Evolutionary conservation across 2,797 vertebrate genomes (phyloP).

Genomic region (Acrossocheilus wenchowensis): DNA sequence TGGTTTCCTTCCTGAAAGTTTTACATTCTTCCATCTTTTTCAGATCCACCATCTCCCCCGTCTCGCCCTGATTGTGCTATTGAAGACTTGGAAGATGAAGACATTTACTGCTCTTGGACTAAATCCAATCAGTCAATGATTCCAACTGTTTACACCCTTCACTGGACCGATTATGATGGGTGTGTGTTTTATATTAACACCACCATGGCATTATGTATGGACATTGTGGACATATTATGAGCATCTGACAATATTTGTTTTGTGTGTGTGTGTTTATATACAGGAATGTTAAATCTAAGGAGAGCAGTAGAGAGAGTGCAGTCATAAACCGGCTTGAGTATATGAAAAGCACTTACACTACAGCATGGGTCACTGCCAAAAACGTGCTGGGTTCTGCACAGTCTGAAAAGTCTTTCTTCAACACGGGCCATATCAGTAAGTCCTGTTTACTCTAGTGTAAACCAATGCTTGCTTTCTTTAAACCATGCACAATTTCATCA

Average conservation of each 20-base stretch:
- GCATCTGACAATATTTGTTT: neutral
- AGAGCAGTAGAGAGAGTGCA: neutral
- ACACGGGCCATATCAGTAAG: conserved; percentile 70
- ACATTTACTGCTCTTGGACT: conserved; percentile 74
- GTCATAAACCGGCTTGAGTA: conserved; percentile 63
- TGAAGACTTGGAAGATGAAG: conserved; percentile 50
- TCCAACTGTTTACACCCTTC: conserved; percentile 66
- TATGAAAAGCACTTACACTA: conserved; percentile 10
- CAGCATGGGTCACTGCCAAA: conserved; percentile 72
- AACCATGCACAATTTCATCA: too few species aligned
- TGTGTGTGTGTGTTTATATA: conserved; percentile 22
- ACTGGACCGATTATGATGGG: conserved; percentile 64
- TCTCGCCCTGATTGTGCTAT: conserved; percentile 65
- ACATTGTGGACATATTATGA: neutral
- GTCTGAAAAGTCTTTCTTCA: conserved; percentile 60
- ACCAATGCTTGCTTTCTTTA: neutral
- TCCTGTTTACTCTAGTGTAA: neutral
- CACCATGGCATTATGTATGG: neutral
- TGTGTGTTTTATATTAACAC: neutral
- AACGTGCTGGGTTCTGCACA: conserved; percentile 55
- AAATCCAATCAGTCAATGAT: conserved; percentile 14
- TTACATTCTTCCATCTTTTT: neutral
- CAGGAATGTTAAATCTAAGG: conserved; percentile 13
- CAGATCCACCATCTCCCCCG: conserved; percentile 61
- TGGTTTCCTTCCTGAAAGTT: neutral